phyloP scores from a whole-genome alignment of 2,888 invertebrate species.

The Platycheirus albimanus region DNA sequence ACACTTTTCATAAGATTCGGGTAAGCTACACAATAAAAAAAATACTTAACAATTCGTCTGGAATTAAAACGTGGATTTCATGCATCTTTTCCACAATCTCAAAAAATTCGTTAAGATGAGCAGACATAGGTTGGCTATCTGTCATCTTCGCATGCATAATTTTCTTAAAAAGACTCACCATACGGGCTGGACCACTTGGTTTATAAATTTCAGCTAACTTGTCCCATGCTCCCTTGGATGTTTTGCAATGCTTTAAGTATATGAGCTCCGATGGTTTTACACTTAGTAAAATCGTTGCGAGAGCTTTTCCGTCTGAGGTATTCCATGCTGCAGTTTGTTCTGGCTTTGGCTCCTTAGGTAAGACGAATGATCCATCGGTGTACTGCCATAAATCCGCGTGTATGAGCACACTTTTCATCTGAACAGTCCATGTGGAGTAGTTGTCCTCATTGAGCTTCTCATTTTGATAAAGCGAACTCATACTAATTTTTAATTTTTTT shows the following conservation, averaged over 20 bases:
- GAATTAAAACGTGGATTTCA: slow-evolving; percentile 33
- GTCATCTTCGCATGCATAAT: slow-evolving; percentile 64
- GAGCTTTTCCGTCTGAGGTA: slow-evolving; percentile 33
- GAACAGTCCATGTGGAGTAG: slow-evolving; percentile 20
- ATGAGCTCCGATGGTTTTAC: slow-evolving; percentile 75
- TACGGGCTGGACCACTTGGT: slow-evolving; percentile 77
- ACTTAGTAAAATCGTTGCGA: slow-evolving; percentile 28
- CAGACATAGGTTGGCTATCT: slow-evolving; percentile 14
- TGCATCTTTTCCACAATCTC: slow-evolving; percentile 75
- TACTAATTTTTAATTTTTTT: neutral
- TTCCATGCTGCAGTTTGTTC: slow-evolving; percentile 17
- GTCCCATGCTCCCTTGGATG: slow-evolving; percentile 78
- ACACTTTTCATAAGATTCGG: slow-evolving; percentile 76
- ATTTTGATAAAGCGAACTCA: slow-evolving; percentile 4
- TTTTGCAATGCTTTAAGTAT: slow-evolving; percentile 76
- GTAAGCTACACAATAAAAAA: slow-evolving; percentile 49
- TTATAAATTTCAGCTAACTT: slow-evolving; percentile 78
- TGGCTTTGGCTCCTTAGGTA: slow-evolving; percentile 20
- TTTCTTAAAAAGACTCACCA: slow-evolving; percentile 54
- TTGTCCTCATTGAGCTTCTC: slow-evolving; percentile 1
- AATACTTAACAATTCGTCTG: slow-evolving; percentile 43
- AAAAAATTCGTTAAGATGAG: slow-evolving; percentile 47
- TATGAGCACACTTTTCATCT: slow-evolving; percentile 20
- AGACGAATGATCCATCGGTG: neutral
- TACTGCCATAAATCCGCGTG: slow-evolving; percentile 25